Evolutionary conservation across 2,888 invertebrate species (phyloP).

Genomic region (Rhagonycha lutea): DNA sequence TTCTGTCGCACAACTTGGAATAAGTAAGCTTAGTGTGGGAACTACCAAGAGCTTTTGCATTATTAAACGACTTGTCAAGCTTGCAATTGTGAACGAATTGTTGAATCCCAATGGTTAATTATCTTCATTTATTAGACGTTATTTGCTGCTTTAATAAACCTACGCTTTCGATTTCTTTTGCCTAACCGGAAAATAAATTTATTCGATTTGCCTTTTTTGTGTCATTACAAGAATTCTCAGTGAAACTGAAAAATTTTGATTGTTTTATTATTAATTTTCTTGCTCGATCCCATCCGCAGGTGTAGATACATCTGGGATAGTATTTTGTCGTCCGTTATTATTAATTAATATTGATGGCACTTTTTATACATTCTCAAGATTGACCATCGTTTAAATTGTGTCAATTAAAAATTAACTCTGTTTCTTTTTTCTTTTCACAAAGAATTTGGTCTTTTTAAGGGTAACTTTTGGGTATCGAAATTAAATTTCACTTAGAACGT

Average conservation of each 20-base stretch:
- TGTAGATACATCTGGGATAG: not conserved
- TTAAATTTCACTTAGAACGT: constrained; percentile 35
- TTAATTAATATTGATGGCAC: constrained; percentile 53
- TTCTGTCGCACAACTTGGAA: constrained; percentile 27
- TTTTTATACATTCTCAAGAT: constrained; percentile 46
- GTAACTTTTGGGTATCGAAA: constrained; percentile 42
- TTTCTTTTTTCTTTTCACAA: constrained; percentile 51
- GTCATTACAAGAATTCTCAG: not conserved
- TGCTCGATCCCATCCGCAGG: not conserved
- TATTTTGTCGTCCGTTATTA: constrained; percentile 34
- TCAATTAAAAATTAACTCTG: constrained; percentile 54
- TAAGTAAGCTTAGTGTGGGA: constrained; percentile 29
- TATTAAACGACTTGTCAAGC: constrained; percentile 31
- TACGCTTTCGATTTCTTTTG: constrained; percentile 8
- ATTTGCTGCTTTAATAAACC: constrained; percentile 23
- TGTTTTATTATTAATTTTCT: not conserved
- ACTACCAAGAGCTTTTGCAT: constrained; percentile 23
- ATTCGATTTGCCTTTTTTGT: constrained; percentile 11
- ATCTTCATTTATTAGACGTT: constrained; percentile 29
- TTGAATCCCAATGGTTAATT: constrained; percentile 27
- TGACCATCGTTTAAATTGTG: constrained; percentile 47
- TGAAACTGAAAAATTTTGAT: not conserved
- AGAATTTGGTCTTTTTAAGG: constrained; percentile 48
- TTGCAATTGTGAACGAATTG: constrained; percentile 28
- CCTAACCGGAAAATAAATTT: constrained; percentile 15